These are phyloP conservation scores for Shargacucullia verbasci DNA, from an alignment of 2,888 invertebrate genomes.

Conservation along the genomic window DNA sequence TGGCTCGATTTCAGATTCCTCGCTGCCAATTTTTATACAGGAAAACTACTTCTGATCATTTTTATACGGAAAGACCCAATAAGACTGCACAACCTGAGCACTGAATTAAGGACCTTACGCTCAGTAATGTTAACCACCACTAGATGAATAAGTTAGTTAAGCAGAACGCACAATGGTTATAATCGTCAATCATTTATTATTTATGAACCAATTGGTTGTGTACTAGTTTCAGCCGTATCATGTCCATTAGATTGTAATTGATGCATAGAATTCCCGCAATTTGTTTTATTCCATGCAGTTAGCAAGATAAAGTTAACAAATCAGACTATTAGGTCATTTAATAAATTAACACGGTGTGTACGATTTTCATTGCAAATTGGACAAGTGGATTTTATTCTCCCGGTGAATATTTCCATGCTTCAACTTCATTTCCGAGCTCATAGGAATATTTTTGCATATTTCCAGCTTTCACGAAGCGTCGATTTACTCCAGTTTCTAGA, in stretches of 20 bases:
- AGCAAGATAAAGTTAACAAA: not conserved
- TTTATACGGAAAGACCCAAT: no score
- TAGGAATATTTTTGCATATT: slow-evolving; percentile 71
- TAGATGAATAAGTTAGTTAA: no score
- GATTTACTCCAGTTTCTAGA: slow-evolving; percentile 68
- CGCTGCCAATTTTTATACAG: no score
- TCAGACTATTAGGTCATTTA: slow-evolving; percentile 5
- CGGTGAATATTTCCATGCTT: slow-evolving; percentile 44
- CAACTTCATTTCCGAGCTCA: slow-evolving; percentile 58
- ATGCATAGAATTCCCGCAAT: not conserved
- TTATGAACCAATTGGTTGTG: no score
- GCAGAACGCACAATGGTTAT: no score
- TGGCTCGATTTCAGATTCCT: no score
- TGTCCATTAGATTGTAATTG: not conserved
- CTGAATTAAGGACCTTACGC: no score
- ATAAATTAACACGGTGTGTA: slow-evolving; percentile 2
- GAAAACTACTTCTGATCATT: no score
- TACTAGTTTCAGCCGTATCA: not conserved
- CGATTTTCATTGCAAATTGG: slow-evolving; percentile 40
- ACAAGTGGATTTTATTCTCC: slow-evolving; percentile 44
- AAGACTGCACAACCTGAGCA: no score
- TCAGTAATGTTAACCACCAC: no score
- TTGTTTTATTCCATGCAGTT: not conserved
- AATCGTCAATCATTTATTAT: no score
- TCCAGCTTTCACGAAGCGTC: slow-evolving; percentile 57